These are phyloP conservation scores for Drosophila nr. fundita DNA, from an alignment of 2,888 invertebrate genomes.

Conservation along the genomic window DNA sequence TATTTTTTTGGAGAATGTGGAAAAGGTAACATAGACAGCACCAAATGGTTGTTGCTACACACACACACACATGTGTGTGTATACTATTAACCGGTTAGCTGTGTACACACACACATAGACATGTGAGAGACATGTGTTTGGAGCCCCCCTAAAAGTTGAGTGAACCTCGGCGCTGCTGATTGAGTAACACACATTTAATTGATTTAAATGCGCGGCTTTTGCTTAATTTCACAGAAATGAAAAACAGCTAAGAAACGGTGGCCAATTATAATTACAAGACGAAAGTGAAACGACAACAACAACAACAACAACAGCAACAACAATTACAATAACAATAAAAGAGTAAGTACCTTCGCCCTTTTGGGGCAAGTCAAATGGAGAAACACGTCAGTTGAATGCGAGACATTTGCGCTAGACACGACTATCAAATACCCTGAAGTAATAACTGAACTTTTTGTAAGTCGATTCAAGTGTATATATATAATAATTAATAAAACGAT, in stretches of 20 bases:
- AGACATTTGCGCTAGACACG: not conserved
- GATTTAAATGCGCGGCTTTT: slow-evolving; percentile 67
- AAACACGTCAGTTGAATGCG: slow-evolving; percentile 4
- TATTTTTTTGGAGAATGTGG: slow-evolving; percentile 41
- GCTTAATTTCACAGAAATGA: slow-evolving; percentile 65
- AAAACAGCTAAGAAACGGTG: slow-evolving; percentile 35
- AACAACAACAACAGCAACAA: slow-evolving; percentile 20
- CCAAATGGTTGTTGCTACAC: slow-evolving; percentile 2
- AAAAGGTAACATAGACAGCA: slow-evolving; percentile 21
- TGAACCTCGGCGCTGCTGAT: slow-evolving; percentile 62
- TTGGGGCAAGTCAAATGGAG: slow-evolving; percentile 7
- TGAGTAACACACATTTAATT: slow-evolving; percentile 77
- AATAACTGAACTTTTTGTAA: not conserved
- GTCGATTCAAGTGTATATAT: not conserved
- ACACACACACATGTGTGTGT: not conserved
- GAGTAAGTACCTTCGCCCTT: slow-evolving; percentile 31
- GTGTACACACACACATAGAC: not conserved
- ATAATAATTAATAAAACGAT: not conserved
- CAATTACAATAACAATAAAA: slow-evolving; percentile 4
- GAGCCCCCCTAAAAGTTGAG: slow-evolving; percentile 61
- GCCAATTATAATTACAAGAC: slow-evolving; percentile 50
- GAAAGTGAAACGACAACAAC: slow-evolving; percentile 51
- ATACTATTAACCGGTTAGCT: slow-evolving; percentile 60
- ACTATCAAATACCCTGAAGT: slow-evolving; percentile 7
- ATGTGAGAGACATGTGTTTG: slow-evolving; percentile 6